A percentile compares a stretch with the other conserved stretches of the same genome.
Conservation (phyloP, 2,797 vertebrate species). For the Acipenser oxyrinchus region DNA sequence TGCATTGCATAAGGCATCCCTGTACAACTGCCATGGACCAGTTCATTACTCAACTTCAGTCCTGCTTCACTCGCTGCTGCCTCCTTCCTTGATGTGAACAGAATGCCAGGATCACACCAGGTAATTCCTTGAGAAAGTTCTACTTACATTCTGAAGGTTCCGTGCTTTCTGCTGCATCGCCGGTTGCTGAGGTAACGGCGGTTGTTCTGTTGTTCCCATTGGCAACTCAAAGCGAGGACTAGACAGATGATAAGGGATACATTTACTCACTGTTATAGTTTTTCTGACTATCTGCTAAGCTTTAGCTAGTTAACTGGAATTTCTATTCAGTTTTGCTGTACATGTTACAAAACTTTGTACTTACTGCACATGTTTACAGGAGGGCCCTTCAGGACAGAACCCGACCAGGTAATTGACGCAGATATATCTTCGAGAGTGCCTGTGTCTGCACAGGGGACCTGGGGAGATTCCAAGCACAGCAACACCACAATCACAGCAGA, state of each 20-base stretch:
- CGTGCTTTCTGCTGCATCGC: constrained; percentile 83
- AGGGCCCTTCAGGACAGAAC: constrained; percentile 91
- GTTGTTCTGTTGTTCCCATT: constrained; percentile 92
- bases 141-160: constrained; percentile 4
- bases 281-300: no score
- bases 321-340: not conserved
- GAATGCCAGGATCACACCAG: no score
- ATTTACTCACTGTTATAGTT: no score
- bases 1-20: no score
- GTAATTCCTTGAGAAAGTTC: not conserved
- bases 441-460: constrained; percentile 94
- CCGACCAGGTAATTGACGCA: constrained; percentile 96
- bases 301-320: not conserved
- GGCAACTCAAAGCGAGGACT: constrained; percentile 97
- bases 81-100: no score
- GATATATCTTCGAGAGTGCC: constrained; percentile 93
- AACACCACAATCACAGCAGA: no score
- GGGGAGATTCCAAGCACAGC: constrained; percentile 18
- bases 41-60: no score
- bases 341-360: constrained; percentile 37
- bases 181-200: constrained; percentile 79
- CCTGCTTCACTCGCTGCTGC: no score
- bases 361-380: constrained; percentile 99
- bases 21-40: no score
- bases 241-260: constrained; percentile 1